phyloP scores from a whole-genome alignment of 2,797 vertebrate genomes.

The Adrianichthys oophorus region DNA sequence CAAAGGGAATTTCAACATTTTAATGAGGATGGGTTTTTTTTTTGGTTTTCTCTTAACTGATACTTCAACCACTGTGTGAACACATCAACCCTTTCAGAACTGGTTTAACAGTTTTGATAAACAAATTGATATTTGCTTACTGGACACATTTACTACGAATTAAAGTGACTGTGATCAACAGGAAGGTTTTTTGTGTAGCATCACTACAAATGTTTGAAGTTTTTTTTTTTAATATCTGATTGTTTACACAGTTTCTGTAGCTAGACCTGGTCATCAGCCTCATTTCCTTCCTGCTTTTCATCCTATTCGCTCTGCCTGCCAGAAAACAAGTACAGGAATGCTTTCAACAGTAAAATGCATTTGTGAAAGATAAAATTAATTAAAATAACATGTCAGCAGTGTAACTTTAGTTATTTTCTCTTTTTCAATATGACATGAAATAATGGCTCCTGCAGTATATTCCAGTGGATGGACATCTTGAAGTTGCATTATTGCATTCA shows the following conservation, averaged over 20 bases:
- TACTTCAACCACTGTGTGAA: background rate
- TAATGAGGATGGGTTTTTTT: too few species aligned
- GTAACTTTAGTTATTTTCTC: background rate
- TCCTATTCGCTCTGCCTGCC: conserved; percentile 35
- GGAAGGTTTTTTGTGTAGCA: background rate
- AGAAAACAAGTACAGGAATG: conserved; percentile 20
- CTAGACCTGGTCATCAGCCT: conserved; percentile 24
- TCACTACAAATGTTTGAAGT: background rate
- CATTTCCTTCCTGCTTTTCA: conserved; percentile 41
- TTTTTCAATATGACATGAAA: too few species aligned
- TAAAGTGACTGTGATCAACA: background rate
- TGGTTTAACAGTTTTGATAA: conserved; percentile 1
- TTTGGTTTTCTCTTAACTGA: too few species aligned
- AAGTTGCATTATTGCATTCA: too few species aligned
- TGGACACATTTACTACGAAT: too few species aligned
- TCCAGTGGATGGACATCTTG: too few species aligned
- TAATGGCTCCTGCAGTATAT: too few species aligned
- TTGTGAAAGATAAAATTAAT: background rate
- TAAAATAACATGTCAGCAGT: background rate
- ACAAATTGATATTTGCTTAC: background rate
- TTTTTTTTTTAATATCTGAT: conserved; percentile 2
- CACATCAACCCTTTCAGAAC: background rate
- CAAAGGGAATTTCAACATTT: too few species aligned
- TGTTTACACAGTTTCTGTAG: conserved; percentile 33
- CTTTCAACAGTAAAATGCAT: conserved; percentile 1